phyloP scores from a whole-genome alignment of 1,140 invertebrate genomes.

The Leguminivora glycinivorella region DNA sequence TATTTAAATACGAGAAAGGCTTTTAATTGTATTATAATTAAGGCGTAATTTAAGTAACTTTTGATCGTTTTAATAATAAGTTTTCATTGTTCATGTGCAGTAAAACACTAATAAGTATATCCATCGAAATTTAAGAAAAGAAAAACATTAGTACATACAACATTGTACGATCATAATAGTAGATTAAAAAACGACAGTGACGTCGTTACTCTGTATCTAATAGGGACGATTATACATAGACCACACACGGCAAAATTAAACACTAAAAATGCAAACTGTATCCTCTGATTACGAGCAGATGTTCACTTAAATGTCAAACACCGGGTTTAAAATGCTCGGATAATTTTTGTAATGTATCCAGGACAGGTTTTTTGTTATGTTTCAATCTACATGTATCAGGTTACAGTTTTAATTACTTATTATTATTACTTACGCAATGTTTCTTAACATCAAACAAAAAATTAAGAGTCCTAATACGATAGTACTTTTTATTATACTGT shows the following conservation, averaged over 20 bases:
- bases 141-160: too few species aligned
- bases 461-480: too few species aligned
- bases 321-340: slow-evolving; percentile 35
- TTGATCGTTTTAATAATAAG: too few species aligned
- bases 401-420: not conserved
- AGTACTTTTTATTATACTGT: too few species aligned
- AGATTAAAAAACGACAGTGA: not conserved
- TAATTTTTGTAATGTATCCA: slow-evolving; percentile 39
- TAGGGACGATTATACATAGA: slow-evolving; percentile 1
- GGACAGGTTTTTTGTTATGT: slow-evolving; percentile 12
- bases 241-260: slow-evolving; percentile 37
- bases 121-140: too few species aligned
- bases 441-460: not conserved
- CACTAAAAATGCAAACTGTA: slow-evolving; percentile 36
- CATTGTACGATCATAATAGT: slow-evolving; percentile 6
- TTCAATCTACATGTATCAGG: not conserved
- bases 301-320: slow-evolving; percentile 42
- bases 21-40: too few species aligned
- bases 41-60: too few species aligned
- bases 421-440: not conserved
- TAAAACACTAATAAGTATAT: too few species aligned
- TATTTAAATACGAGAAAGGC: too few species aligned
- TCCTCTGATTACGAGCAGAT: slow-evolving; percentile 50
- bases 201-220: not conserved
- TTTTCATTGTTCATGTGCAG: too few species aligned